Percentiles rank a stretch among this genome's conserved stretches.
These are phyloP conservation scores for Pluvialis apricaria DNA, from an alignment of 2,113 vertebrate genomes.

Conservation along the genomic window DNA sequence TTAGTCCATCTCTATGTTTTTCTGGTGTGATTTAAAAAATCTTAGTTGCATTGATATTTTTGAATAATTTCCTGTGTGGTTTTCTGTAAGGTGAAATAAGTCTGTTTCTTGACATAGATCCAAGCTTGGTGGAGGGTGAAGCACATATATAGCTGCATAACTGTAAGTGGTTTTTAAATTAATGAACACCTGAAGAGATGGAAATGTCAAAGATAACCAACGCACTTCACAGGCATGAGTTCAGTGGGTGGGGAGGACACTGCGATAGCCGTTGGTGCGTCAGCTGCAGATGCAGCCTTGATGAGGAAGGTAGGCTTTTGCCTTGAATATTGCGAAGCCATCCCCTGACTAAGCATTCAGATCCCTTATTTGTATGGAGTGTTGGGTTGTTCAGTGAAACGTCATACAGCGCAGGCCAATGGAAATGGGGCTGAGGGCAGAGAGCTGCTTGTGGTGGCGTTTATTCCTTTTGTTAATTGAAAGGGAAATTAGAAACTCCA, in stretches of 20 bases:
- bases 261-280: accelerated
- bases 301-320: neutral
- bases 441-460: neutral
- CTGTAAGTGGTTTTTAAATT: neutral
- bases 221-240: neutral
- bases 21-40: neutral
- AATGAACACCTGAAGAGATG: neutral
- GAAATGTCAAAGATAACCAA: neutral
- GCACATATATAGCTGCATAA: neutral
- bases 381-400: neutral
- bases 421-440: neutral
- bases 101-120: neutral
- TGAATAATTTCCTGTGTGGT: neutral
- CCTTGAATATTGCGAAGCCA: neutral
- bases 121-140: neutral
- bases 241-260: neutral
- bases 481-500: neutral
- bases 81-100: neutral
- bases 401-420: neutral
- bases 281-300: neutral
- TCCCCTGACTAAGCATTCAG: neutral
- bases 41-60: neutral
- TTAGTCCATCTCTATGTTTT: neutral
- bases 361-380: neutral
- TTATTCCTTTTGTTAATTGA: neutral